These are phyloP conservation scores for Oceanites oceanicus DNA, from an alignment of 2,113 vertebrate species.

Conservation along the genomic window DNA sequence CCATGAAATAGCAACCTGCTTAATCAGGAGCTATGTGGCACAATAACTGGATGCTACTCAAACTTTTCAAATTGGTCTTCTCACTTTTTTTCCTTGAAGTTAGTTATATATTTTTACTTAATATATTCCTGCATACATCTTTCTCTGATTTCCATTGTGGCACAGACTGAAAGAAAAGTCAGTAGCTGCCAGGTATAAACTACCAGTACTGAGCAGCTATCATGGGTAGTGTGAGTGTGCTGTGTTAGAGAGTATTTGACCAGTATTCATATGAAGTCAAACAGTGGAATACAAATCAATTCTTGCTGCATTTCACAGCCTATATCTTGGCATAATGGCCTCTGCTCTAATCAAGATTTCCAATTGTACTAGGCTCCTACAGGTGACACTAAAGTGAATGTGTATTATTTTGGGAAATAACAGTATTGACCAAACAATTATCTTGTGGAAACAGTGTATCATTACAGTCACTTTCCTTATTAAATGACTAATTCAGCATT, in stretches of 20 bases:
- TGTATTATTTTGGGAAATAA: constrained; percentile 23
- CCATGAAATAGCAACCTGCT: not conserved
- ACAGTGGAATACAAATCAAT: not conserved
- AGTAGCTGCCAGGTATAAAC: not conserved
- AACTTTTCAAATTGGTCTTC: not conserved
- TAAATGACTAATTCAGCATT: constrained; percentile 16
- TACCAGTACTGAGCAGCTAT: not conserved
- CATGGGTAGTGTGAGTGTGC: not conserved
- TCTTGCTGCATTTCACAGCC: not conserved
- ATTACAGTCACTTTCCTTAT: not conserved
- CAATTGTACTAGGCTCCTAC: not conserved
- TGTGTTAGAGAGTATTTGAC: not conserved
- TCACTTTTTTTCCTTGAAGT: not conserved
- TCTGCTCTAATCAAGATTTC: constrained; percentile 29
- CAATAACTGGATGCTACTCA: not conserved
- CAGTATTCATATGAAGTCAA: not conserved
- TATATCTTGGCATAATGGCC: not conserved
- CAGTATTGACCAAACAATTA: constrained; percentile 52
- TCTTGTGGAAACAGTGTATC: not conserved
- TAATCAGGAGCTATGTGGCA: not conserved
- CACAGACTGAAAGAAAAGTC: not conserved
- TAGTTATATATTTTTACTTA: not conserved
- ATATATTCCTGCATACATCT: not conserved
- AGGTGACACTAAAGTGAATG: constrained; percentile 1
- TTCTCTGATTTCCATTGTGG: not conserved